Evolutionary conservation across 2,113 vertebrate genomes (phyloP).

Genomic region (Epinephelus moara): DNA sequence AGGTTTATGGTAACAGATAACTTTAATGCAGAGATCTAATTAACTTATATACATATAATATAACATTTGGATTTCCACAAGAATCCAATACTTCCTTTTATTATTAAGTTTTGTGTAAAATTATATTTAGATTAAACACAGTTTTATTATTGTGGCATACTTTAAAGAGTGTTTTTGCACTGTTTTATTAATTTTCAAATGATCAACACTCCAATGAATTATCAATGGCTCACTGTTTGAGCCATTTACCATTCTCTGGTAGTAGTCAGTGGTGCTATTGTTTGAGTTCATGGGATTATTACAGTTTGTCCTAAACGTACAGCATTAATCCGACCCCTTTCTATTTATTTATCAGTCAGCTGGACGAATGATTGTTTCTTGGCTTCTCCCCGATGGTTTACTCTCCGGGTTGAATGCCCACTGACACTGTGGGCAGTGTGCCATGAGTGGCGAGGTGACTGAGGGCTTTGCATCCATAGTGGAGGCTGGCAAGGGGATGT

Average conservation of each 20-base stretch:
- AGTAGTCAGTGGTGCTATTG: background rate
- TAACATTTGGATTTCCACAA: background rate
- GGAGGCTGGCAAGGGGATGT: conserved; percentile 51
- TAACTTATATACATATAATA: background rate
- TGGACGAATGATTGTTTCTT: conserved; percentile 2
- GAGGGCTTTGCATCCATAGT: conserved; percentile 37
- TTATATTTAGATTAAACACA: background rate
- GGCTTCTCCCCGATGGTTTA: conserved; percentile 10
- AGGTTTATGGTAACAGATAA: too few species aligned
- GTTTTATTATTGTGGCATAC: background rate
- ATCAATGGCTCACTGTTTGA: background rate
- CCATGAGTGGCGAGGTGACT: conserved; percentile 35
- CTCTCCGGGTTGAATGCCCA: background rate
- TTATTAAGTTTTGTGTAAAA: background rate
- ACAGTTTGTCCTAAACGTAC: background rate
- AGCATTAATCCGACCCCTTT: conserved; percentile 6
- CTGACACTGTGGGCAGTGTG: conserved; percentile 30
- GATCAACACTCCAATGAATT: background rate
- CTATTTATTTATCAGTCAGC: background rate
- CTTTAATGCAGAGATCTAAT: background rate
- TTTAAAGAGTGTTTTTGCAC: background rate
- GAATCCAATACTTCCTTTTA: background rate
- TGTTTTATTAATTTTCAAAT: background rate
- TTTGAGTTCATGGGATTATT: background rate
- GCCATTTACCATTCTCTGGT: background rate